Evolutionary conservation across 1,140 invertebrate genomes (phyloP), one percentile per base, ranked within the genome.

Genomic region (Magallana gigas): DNA sequence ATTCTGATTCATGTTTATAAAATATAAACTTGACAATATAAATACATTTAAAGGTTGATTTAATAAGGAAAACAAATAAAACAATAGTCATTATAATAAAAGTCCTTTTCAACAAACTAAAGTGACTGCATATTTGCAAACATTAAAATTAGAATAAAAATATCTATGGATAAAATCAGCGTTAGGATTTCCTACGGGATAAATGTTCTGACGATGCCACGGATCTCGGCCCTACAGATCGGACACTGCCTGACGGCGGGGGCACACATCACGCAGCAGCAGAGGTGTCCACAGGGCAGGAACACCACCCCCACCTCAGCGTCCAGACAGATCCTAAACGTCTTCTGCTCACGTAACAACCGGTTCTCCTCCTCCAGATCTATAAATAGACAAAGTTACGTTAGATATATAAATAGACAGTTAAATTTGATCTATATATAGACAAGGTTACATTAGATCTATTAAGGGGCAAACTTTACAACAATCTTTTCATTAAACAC

Each of bases 271-370:
- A 96, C 96, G 95, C 98, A 98, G 48, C 97, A 96, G 62, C 98
- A 89, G 36, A 98, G 95, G 95, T 98, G 98, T 3, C 98, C 97
- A 94, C 98, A 98, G 29, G 98, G 98, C 90, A 98, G 95, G 95
- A 98, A 98, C 64, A 98, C 97, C 84, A 98, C 96, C 59, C 96
- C 96, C 86, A 98, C 96, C 95, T 98, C 97, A 89, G 96, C 96
- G 94, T 98, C 97, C 96, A 98, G 97, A 92, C 98, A 99, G 90
- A 98, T 97, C 96, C 98, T 98, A 94, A 98, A 99, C 48, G 97
- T 95, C 83, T 97, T 96, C 16, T 97, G 97, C 94, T 98, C 97
- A 91, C 96, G 97, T 48, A 98, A 94, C 57, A 59, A 56, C 7
- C 82, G 76, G 57, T 89, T 91, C 85, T 91, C 87, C 59, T 92